phyloP scores from a whole-genome alignment of 2,113 vertebrate genomes.

The Eudorcas thomsonii region DNA sequence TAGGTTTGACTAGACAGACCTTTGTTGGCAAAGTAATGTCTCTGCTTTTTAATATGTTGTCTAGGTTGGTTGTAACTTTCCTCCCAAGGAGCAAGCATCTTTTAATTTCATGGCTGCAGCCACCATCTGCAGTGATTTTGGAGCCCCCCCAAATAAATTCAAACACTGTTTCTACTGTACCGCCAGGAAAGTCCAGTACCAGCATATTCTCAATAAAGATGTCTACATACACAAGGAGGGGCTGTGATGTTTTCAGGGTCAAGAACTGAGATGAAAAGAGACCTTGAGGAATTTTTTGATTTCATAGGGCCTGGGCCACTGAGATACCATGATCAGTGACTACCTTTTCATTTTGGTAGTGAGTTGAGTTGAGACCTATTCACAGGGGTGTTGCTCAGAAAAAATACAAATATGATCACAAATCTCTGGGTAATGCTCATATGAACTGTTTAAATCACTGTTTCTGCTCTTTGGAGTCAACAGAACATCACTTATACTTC shows the following conservation, averaged over 20 bases:
- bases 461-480: background rate
- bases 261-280: background rate
- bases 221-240: too few species aligned
- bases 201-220: background rate
- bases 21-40: background rate
- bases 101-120: background rate
- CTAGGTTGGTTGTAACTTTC: background rate
- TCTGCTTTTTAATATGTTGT: background rate
- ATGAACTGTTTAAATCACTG: background rate
- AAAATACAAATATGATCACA: background rate
- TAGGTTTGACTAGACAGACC: fast-evolving
- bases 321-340: background rate
- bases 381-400: background rate
- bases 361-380: background rate
- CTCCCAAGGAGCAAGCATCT: background rate
- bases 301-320: fast-evolving
- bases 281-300: too few species aligned
- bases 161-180: background rate
- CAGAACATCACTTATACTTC: background rate
- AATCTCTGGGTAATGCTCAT: background rate
- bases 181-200: fast-evolving
- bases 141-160: background rate
- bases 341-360: background rate
- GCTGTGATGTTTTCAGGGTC: background rate
- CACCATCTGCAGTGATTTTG: background rate